Evolutionary conservation across 1,140 invertebrate genomes (phyloP), one percentile per base, ranked within the genome.

Genomic region (Euura lappo): DNA sequence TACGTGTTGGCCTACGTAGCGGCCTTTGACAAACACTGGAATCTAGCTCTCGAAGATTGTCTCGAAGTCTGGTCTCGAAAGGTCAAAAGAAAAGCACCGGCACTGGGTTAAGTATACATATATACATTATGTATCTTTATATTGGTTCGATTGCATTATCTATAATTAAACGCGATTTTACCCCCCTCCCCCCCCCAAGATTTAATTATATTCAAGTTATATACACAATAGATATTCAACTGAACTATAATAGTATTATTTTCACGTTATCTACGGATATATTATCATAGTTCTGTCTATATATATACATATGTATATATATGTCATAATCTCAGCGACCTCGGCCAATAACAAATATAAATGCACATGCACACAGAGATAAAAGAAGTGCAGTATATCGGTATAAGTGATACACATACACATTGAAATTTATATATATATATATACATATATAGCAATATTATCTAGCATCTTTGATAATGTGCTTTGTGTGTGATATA

Each of bases 1-100:
- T 90, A 91, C 73, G 91, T 95, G 74, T 92, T 92, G 71, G 97
- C 95, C 3, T 94, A 91, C 78, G 86, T 99, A 44, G 90, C 93
- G 13, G 95, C 95, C 6, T 99, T 97, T 86, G 97, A 99, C 86
- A 98, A 97, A 84, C 95, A 98, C 83, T 98, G 96, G 93, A 99
- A 99, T 88, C 85, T 99, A 72, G 93, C 95, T 6, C 85, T 99
- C 46, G 90, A 91, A 64, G 95, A 98, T 86, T 96, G 97, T 3
- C 90, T 94, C 69, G 97, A 99, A 88, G 87, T 92, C 3, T 98
- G 94, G 92, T 92, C 89, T n/a, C 89, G 93, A 69, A 91, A 90
- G 79, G 83, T 88, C 4, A 92, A 90, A 71, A 88, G 89, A 74
- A 92, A 92, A 85, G 84, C 90, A 68, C 90, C 90, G 2, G 86